Base-by-base conservation (phyloP, 2,888 invertebrate species). In the Eumerus sabulonum region DNA sequence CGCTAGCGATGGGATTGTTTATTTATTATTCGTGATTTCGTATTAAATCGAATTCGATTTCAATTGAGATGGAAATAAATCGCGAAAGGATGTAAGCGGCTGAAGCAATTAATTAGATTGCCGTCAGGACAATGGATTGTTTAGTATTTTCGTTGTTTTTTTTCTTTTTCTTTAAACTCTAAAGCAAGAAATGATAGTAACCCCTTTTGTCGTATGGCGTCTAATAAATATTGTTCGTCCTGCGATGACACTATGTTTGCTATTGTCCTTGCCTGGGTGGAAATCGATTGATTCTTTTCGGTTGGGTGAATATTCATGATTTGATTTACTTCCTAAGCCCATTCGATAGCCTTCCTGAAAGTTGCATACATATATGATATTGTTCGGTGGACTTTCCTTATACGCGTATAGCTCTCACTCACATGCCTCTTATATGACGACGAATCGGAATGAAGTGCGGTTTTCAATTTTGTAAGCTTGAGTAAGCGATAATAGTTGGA, bases 11-110 rank as follows among this genome's bases (percentile, higher is more conserved):
- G 56, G 17, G 47, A 48, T 27, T 60, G 79, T 79, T 79, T 79
- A 79, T 79, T 74, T 79, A 79, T 79, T 73, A 56, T 74, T 60
- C 68, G 59, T 59, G 79, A 79, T 74, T 68, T 68, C 56, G 60
- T 74, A 70, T 79, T 74, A 74, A 79, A 79, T 79, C 79, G 79
- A 73, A 74, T 74, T 79, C 79, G 68, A 74, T 63, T 74, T 63
- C 74, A 14, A 74, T 79, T 79, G 79, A 70, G 74, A 70, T 60
- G 79, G 64, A 70, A 70, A 79, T 79, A 79, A 79, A 79, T 79
- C 70, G 63, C 50, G 11, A 53, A 18, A 18, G 44, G 27, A 74
- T 13, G 62, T 56, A 62, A 63, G 67, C 64, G 45, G 54, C 59
- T 74, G 70, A 38, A 67, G 74, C 79, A 79, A 79, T 79, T 74